Conservation (phyloP, 2,888 invertebrate genomes). For the Lasioglossum calceatum region DNA sequence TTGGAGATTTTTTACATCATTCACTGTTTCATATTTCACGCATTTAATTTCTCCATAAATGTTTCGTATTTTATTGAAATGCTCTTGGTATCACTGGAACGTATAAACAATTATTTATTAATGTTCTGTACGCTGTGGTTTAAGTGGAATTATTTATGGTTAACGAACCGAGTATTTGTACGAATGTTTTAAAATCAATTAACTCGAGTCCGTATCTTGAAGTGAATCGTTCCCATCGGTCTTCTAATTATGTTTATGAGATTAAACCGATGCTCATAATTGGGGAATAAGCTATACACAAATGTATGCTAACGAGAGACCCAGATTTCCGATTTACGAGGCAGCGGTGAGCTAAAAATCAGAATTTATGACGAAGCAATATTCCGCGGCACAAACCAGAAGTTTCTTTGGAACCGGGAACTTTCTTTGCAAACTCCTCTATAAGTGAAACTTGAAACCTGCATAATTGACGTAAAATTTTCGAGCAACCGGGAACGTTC, state of each 20-base stretch:
- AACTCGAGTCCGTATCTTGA: neutral
- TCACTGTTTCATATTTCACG: too few species aligned
- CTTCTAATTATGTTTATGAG: neutral
- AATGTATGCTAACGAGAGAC: slow-evolving; percentile 64
- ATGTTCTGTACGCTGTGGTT: neutral
- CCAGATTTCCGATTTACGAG: slow-evolving; percentile 61
- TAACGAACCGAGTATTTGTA: neutral
- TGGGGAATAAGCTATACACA: slow-evolving; percentile 21
- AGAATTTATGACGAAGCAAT: slow-evolving; percentile 64
- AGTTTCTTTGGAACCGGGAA: slow-evolving; percentile 57
- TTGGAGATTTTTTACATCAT: too few species aligned
- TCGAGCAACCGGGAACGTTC: slow-evolving; percentile 38
- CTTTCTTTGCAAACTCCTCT: slow-evolving; percentile 54
- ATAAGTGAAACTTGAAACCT: slow-evolving; percentile 61
- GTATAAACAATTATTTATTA: neutral
- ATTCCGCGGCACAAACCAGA: slow-evolving; percentile 57
- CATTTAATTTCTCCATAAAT: too few species aligned
- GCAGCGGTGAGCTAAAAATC: slow-evolving; percentile 47
- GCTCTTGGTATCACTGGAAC: too few species aligned
- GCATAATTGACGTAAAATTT: slow-evolving; percentile 62
- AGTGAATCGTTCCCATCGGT: neutral
- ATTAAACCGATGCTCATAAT: neutral
- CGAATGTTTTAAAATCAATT: neutral
- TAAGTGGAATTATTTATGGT: neutral
- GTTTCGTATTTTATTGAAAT: too few species aligned